Evolutionary conservation across 1,140 invertebrate species (phyloP).

Genomic region (Probaryconus sp.): DNA sequence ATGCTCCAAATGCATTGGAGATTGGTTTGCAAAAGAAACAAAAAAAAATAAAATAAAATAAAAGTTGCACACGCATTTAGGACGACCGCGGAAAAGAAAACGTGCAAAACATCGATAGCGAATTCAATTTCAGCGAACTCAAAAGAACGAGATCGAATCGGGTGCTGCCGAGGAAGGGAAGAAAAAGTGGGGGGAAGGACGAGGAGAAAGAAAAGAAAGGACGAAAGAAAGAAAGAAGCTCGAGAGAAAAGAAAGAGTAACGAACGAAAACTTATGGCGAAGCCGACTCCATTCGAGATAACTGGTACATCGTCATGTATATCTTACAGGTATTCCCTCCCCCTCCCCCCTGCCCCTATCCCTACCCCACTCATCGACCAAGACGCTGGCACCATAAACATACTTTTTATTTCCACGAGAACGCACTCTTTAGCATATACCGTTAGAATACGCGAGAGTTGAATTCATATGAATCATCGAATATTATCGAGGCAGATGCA

Average conservation of each 20-base stretch:
- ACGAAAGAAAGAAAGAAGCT: conserved; percentile 38
- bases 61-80: conserved; percentile 43
- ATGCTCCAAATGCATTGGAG: conserved; percentile 25
- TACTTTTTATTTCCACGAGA: conserved; percentile 61
- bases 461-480: conserved; percentile 57
- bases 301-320: conserved; percentile 58
- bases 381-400: conserved; percentile 55
- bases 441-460: conserved; percentile 58
- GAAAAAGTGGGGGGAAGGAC: conserved; percentile 4
- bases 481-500: conserved; percentile 58
- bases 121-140: conserved; percentile 59
- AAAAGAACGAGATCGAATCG: conserved; percentile 57
- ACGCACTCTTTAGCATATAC: conserved; percentile 60
- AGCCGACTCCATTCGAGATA: conserved; percentile 58
- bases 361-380: too few relatives aligned
- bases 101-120: conserved; percentile 59
- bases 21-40: conserved; percentile 6
- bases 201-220: conserved; percentile 9
- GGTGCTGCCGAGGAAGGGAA: conserved; percentile 14
- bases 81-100: conserved; percentile 54
- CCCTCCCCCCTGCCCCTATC: too few relatives aligned
- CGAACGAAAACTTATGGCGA: conserved; percentile 62
- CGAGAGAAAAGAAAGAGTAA: conserved; percentile 59
- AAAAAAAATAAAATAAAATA: conserved; percentile 23
- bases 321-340: conserved; percentile 57